These are phyloP conservation scores for Bubo bubo DNA, from an alignment of 2,113 vertebrate species.

Conservation along the genomic window DNA sequence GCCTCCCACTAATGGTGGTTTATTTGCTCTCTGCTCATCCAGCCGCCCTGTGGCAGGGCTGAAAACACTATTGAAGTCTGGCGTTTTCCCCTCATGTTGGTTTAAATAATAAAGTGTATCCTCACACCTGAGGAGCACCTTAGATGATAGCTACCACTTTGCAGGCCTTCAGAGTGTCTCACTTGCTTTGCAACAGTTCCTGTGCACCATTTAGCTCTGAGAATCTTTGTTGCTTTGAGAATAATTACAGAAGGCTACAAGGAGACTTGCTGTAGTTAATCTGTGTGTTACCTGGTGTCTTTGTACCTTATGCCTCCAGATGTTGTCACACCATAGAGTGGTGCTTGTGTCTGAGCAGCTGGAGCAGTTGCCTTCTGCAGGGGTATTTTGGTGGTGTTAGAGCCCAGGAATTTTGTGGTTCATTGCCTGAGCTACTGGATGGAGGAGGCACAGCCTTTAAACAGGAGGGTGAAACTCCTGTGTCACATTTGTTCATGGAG, in stretches of 20 bases:
- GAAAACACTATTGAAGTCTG: background rate
- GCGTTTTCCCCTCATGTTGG: background rate
- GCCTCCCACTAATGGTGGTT: background rate
- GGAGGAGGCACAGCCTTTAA: background rate
- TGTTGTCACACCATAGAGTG: accelerated
- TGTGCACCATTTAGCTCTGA: background rate
- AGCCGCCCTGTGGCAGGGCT: background rate
- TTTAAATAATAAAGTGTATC: background rate
- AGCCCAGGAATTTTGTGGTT: background rate
- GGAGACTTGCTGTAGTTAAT: background rate
- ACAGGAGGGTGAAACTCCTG: background rate
- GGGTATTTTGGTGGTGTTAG: background rate
- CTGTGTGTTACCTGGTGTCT: background rate
- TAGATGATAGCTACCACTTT: background rate
- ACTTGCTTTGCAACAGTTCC: background rate
- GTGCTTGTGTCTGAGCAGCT: background rate
- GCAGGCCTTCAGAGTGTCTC: background rate
- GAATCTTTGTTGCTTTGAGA: background rate
- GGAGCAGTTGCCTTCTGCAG: background rate
- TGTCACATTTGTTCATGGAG: accelerated
- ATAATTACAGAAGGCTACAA: background rate
- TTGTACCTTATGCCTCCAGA: background rate
- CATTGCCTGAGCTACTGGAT: background rate
- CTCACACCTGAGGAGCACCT: background rate
- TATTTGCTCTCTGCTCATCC: background rate